Evolutionary conservation across 2,113 vertebrate species (phyloP).

Genomic region (Pantherophis guttatus): DNA sequence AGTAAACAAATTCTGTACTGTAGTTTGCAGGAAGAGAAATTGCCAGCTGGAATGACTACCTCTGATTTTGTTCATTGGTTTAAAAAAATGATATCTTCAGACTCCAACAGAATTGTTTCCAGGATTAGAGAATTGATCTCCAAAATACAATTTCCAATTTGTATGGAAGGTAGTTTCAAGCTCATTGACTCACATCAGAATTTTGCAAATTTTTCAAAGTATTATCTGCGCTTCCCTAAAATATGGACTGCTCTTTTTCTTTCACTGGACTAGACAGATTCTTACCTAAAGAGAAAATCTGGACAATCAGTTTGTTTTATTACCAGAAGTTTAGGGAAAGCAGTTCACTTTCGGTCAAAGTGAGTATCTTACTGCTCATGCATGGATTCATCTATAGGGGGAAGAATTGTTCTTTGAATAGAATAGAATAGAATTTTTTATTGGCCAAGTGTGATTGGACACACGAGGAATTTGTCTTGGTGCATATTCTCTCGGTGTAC

Average conservation of each 20-base stretch:
- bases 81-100: background rate
- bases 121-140: background rate
- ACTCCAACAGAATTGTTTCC: background rate
- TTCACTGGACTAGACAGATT: background rate
- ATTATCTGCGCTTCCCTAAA: background rate
- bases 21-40: background rate
- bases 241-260: background rate
- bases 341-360: background rate
- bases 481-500: no score
- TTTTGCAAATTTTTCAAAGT: background rate
- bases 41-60: background rate
- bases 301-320: background rate
- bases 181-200: background rate
- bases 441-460: no score
- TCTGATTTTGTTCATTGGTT: background rate
- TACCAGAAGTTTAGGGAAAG: background rate
- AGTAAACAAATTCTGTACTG: background rate
- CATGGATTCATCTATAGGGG: background rate
- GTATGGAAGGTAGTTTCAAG: background rate
- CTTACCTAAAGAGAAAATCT: background rate
- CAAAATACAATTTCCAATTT: background rate
- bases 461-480: no score
- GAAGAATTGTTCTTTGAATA: background rate
- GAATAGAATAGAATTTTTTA: no score
- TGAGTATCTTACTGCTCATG: no score